Percentiles rank a stretch among this genome's conserved stretches.
phyloP scores from a whole-genome alignment of 2,113 vertebrate genomes.

The Corydoras maculifer region DNA sequence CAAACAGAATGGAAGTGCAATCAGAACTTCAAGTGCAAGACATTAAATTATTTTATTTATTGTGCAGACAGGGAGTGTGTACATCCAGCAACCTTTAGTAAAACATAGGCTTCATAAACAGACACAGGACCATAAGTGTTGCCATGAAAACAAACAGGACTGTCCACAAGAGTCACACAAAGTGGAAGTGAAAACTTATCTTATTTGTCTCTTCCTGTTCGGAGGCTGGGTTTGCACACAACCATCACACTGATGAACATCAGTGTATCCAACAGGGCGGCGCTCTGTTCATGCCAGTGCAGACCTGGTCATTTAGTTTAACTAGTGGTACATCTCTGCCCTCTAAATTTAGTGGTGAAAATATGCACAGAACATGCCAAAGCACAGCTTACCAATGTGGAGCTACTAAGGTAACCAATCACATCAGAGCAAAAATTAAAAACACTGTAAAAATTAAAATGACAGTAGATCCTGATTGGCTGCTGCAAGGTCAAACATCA shows the following conservation, averaged over 20 bases:
- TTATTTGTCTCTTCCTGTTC: slow-evolving; percentile 6
- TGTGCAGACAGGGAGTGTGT: slow-evolving; percentile 61
- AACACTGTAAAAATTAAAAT: slow-evolving; percentile 5
- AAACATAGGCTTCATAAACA: slow-evolving; percentile 58
- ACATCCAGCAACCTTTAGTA: slow-evolving; percentile 63
- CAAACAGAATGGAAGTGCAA: not conserved
- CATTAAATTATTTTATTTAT: slow-evolving; percentile 71
- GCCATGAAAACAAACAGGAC: slow-evolving; percentile 45
- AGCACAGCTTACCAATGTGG: slow-evolving; percentile 37
- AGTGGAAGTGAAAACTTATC: slow-evolving; percentile 24
- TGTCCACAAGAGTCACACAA: slow-evolving; percentile 48
- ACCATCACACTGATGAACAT: slow-evolving; percentile 19
- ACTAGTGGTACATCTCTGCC: slow-evolving; percentile 35
- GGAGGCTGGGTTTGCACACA: not conserved
- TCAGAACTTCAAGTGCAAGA: not conserved
- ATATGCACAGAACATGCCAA: slow-evolving; percentile 41
- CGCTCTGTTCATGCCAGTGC: slow-evolving; percentile 60
- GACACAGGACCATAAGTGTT: slow-evolving; percentile 59
- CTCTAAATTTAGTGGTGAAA: slow-evolving; percentile 40
- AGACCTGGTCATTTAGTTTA: slow-evolving; percentile 60
- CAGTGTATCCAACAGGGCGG: slow-evolving; percentile 27
- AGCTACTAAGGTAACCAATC: slow-evolving; percentile 33
- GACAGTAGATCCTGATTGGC: slow-evolving; percentile 4
- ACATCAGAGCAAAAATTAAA: not conserved
- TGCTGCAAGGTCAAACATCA: not conserved